A percentile compares a stretch with the other conserved stretches of the same genome.
phyloP scores from a whole-genome alignment of 1,140 invertebrate species.

The Caerostris darwini region DNA sequence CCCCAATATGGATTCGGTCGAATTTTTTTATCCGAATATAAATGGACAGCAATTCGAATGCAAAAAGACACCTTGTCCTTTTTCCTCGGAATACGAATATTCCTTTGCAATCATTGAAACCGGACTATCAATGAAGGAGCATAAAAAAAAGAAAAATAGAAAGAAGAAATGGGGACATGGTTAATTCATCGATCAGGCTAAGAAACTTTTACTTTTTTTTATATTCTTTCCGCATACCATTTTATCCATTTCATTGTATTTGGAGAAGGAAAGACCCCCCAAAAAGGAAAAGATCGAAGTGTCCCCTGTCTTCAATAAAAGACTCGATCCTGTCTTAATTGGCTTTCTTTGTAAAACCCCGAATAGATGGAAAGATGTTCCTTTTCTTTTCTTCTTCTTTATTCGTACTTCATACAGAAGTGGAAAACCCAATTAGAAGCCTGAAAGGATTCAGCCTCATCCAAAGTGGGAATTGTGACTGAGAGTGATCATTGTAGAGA shows the following conservation, averaged over 20 bases:
- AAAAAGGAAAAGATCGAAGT: background rate
- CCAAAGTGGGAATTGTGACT: constrained; percentile 24
- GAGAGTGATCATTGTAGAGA: constrained; percentile 13
- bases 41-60: constrained; percentile 63
- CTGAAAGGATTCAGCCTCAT: background rate
- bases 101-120: constrained; percentile 16
- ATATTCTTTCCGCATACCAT: constrained; percentile 28
- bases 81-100: background rate
- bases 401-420: constrained; percentile 50
- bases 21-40: constrained; percentile 56
- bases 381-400: background rate
- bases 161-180: constrained; percentile 37
- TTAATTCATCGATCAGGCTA: constrained; percentile 22
- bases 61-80: constrained; percentile 56
- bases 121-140: constrained; percentile 12
- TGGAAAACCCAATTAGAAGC: constrained; percentile 59
- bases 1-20: background rate
- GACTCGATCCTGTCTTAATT: constrained; percentile 50
- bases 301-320: constrained; percentile 14
- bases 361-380: constrained; percentile 25
- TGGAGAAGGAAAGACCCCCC: background rate
- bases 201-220: constrained; percentile 12
- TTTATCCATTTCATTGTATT: constrained; percentile 55
- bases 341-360: constrained; percentile 49
- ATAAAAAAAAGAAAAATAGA: background rate